Evolutionary conservation across 2,113 vertebrate genomes (phyloP), one percentile per base, ranked within the genome.

Genomic region (Megaceryle maxima): DNA sequence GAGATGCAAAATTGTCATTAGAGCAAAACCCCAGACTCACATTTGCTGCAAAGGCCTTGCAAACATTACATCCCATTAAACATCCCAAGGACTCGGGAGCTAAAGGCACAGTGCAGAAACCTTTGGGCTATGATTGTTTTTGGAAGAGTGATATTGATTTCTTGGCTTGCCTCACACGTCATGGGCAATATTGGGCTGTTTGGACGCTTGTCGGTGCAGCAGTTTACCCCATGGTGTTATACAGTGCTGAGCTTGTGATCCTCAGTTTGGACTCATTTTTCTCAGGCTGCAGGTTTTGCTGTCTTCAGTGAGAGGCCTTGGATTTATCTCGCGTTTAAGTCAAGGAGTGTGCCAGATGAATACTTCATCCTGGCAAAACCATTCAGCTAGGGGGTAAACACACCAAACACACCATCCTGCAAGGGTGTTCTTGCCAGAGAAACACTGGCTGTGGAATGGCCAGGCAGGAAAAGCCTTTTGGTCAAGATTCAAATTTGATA

Each of bases 361-460:
- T 15, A 79, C 16, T 43, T 74, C n/a, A 17, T 48, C n/a, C 37
- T 24, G 28, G 60, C 31, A 43, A 72, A 69, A 33, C 8, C 39
- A 28, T 60, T 87, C 48, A 13, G 1, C 48, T 56, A 29, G 8
- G 18, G 17, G 6, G 9, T 46, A 8, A 62, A 50, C 37, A 37
- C 37, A 37, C 37, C 37, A 16, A 31, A 29, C 13, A 5, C 1
- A 2, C 33, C 8, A 2, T 60, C 51, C 41, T 80, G 53, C 59
- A 18, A 21, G 59, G 69, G 14, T 37, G 28, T 90, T 29, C 2
- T 17, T 18, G 7, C 64, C 56, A 43, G 59, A 37, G 64, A 29
- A 83, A 3, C 18, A 2, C 22, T 53, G 29, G 9, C 60, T 0
- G 0, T 25, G 50, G 31, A 35, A 19, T 7, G 19, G 59, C 16